Evolutionary conservation across 2,797 vertebrate species (phyloP).

Genomic region (Megaceryle alcyon): DNA sequence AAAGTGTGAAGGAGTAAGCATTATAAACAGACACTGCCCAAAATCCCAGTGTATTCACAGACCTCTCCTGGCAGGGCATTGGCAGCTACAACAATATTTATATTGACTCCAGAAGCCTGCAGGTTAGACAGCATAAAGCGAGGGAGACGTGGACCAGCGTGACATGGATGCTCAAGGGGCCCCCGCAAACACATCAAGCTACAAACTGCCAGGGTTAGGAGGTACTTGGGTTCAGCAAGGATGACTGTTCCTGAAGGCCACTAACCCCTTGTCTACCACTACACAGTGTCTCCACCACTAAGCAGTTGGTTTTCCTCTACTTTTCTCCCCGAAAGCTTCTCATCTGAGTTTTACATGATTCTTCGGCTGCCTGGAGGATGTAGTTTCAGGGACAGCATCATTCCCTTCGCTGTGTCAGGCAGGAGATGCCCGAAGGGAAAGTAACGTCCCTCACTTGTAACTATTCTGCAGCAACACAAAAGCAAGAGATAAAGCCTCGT

Average conservation of each 20-base stretch:
- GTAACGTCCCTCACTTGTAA: background rate
- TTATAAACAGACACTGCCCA: background rate
- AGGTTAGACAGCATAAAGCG: background rate
- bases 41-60: background rate
- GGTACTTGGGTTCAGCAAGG: background rate
- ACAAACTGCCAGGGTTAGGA: background rate
- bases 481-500: background rate
- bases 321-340: background rate
- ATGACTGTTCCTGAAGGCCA: background rate
- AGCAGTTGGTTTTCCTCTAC: rapidly evolving
- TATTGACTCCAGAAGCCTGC: background rate
- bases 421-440: background rate
- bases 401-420: background rate
- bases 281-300: background rate
- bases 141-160: background rate
- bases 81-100: background rate
- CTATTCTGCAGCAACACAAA: background rate
- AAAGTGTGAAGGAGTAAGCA: background rate
- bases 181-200: background rate
- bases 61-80: background rate
- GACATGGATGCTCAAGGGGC: background rate
- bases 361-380: background rate
- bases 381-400: background rate
- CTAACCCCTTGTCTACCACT: background rate
- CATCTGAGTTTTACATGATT: background rate